These are phyloP conservation scores for Ancistrus triradiatus DNA, from an alignment of 2,113 vertebrate genomes.

Conservation along the genomic window DNA sequence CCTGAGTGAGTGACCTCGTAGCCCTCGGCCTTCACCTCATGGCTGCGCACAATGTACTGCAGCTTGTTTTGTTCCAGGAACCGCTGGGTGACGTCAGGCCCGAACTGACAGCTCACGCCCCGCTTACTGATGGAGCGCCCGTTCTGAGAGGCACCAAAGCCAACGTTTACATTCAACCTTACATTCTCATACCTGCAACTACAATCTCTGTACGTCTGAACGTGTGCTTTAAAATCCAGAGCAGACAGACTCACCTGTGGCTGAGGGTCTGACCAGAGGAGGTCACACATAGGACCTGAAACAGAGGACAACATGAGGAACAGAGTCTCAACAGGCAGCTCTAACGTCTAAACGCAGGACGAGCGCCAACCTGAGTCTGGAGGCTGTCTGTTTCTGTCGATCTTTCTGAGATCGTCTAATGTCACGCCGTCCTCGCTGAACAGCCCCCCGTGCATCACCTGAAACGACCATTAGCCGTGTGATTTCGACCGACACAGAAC, in stretches of 20 bases:
- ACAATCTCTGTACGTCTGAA: too few species aligned
- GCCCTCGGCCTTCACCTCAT: constrained; percentile 90
- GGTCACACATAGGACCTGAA: constrained; percentile 91
- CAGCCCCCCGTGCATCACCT: constrained; percentile 94
- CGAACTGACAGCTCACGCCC: constrained; percentile 93
- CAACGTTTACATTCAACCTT: too few species aligned
- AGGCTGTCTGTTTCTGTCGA: constrained; percentile 72
- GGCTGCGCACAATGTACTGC: constrained; percentile 89
- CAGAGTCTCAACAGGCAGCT: not conserved
- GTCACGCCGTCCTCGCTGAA: constrained; percentile 92
- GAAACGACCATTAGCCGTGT: constrained; percentile 11
- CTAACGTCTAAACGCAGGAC: not conserved
- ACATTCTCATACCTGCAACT: too few species aligned
- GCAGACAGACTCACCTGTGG: constrained; percentile 72
- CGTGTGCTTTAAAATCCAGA: not conserved
- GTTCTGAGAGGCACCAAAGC: constrained; percentile 64
- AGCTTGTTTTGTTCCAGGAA: constrained; percentile 87
- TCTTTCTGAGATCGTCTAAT: constrained; percentile 86
- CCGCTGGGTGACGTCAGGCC: constrained; percentile 82
- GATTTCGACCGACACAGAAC: too few species aligned
- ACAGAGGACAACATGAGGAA: not conserved
- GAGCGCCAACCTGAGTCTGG: constrained; percentile 64
- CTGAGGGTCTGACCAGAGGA: constrained; percentile 90
- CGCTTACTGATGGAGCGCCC: constrained; percentile 87
- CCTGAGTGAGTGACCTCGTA: constrained; percentile 92